Conservation (phyloP, 23 tunicate species). For the Ciona savignyi region DNA sequence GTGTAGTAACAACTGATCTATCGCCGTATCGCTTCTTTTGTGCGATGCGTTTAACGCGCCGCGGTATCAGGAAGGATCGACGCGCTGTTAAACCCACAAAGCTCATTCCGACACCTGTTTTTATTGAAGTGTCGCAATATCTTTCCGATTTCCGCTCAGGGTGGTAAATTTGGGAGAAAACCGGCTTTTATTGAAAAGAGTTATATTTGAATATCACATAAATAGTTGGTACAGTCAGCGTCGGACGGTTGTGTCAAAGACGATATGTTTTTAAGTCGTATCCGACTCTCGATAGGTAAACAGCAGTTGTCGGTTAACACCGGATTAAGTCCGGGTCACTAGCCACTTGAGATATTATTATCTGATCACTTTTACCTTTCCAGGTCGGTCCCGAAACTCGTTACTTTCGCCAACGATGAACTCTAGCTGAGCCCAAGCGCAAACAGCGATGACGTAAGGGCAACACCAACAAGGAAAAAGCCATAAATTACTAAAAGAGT, state of each 20-base stretch:
- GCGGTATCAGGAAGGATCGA: background rate
- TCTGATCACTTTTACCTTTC: background rate
- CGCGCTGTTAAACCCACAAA: background rate
- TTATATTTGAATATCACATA: background rate
- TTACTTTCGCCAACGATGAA: background rate
- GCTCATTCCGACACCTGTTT: background rate
- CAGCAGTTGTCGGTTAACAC: background rate
- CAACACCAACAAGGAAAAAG: background rate
- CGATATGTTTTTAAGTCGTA: no score
- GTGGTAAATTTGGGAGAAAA: background rate
- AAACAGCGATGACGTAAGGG: background rate
- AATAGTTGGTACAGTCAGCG: background rate
- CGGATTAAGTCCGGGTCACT: conserved; percentile 1
- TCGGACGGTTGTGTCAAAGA: background rate
- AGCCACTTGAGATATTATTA: background rate
- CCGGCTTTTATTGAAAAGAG: background rate
- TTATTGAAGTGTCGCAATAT: background rate
- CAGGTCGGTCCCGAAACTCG: background rate
- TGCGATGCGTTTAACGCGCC: no score
- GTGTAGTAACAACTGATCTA: no score
- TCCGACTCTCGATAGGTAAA: background rate
- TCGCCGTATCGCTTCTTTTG: no score
- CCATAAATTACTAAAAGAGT: background rate
- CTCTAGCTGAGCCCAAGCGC: background rate
- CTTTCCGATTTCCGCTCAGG: background rate